Evolutionary conservation across 2,888 invertebrate species (phyloP), one percentile per base, ranked within the genome.

Genomic region (Onchidella celtica): DNA sequence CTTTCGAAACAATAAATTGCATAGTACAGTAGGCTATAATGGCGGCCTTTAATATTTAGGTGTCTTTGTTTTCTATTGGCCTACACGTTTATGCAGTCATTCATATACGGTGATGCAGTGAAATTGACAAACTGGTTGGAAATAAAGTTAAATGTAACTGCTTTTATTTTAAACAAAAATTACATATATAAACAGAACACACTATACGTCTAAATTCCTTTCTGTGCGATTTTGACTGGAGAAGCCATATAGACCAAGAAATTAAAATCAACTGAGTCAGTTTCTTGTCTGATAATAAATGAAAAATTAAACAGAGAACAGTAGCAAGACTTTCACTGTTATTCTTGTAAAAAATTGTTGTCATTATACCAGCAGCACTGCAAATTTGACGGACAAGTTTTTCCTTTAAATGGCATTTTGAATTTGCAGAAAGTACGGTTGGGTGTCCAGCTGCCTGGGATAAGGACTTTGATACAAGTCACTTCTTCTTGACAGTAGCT

Each of bases 201-300:
- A 76, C 80, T 83, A 97, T 97, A 96, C 97, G 96, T 94, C 97
- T 95, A 95, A 97, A 96, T 95, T 97, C 97, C 95, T 97, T 97
- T 88, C 97, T 96, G 95, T 97, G 97, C 95, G 96, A 96, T 95
- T 96, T 96, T 95, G 96, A 95, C 93, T 95, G 95, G 94, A 95
- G 95, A 94, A 95, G 94, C 94, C 94, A 94, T 88, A 95, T 94
- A 93, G 95, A 95, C 94, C 95, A 95, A 94, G 95, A 95, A 93
- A 95, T 95, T 93, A 95, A 94, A 87, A 93, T 91, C 79, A 93
- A 91, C 86, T 84, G 85, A 68, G 84, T 79, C 79, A 83, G 84
- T 76, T 76, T 84, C 76, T 84, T 84, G 21, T 81, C 74, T n/a
- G 81, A 82, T 83, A 83, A 74, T 69, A 82, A 84, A 84, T 40